Evolutionary conservation across 2,797 vertebrate genomes (phyloP), one percentile per base, ranked within the genome.

Genomic region (Mormyrops boulengeri): DNA sequence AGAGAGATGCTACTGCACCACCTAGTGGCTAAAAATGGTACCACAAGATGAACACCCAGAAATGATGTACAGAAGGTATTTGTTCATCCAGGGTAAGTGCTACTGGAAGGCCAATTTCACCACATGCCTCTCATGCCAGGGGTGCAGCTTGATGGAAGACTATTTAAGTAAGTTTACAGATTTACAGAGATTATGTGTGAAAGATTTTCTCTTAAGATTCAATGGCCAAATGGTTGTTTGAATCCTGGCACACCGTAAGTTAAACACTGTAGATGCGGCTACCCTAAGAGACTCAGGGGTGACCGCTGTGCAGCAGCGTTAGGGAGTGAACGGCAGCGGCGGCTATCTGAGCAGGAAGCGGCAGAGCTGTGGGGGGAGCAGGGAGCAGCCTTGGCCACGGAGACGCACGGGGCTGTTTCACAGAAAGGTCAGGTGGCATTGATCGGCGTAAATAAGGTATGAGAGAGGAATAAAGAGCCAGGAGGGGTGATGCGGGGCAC

Each of bases 401-500:
- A 85, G 47, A 49, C 30, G n/a, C 55, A 19, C 60, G n/a, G 19
- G 19, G 47, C 26, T 5, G 9, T 86, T 89, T 90, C 19, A 62
- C 49, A 66, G 22, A 89, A 73, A 91, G 88, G 89, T 91, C 92
- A 91, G 73, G 80, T 0, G 52, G 88, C 88, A 92, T 91, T 52
- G 57, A 41, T 88, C 52, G 87, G 19, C 88, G 89, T 93, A 41
- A 94, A 94, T 93, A 93, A 92, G 14, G 90, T 85, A 93, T 93
- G 91, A 93, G 90, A 91, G 49, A 88, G 88, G 60, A 89, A 89
- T 47, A 4, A 73, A 90, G 85, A 50, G 47, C 38, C 52, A 88
- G 66, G 52, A 22, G 89, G 87, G 82, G 55, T n/a, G 57, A 69
- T 9, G 22, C 19, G 55, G n/a, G 44, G 44, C 3, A 19, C n/a